Percentiles rank a stretch among this genome's conserved stretches.
These are phyloP conservation scores for Leptestheria dahalacensis DNA, from an alignment of 1,140 invertebrate species.

Conservation along the genomic window DNA sequence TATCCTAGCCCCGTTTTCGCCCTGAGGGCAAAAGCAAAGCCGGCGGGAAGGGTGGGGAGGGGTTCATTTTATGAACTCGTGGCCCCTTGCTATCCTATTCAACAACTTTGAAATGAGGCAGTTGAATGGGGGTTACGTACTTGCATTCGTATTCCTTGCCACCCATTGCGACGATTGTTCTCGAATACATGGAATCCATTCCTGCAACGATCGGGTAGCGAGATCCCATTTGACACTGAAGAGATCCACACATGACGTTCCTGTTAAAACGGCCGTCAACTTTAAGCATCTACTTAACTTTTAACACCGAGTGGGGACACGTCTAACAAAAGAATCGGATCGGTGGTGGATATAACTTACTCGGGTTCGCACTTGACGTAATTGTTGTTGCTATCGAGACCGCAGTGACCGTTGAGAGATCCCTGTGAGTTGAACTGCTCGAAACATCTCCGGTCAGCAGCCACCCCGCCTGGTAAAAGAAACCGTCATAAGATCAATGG, in stretches of 20 bases:
- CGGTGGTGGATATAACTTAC: constrained; percentile 39
- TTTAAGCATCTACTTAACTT: no score
- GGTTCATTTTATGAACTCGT: no score
- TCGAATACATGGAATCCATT: constrained; percentile 60
- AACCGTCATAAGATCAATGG: no score
- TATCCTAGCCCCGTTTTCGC: no score
- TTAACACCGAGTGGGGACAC: no score
- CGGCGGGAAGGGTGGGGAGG: no score
- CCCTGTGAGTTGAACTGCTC: constrained; percentile 88
- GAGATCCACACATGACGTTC: constrained; percentile 71
- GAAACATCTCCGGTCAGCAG: constrained; percentile 71
- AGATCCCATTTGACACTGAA: constrained; percentile 76
- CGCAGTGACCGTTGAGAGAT: constrained; percentile 83
- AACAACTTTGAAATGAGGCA: not conserved
- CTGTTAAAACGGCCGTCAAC: no score
- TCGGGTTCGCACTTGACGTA: constrained; percentile 72
- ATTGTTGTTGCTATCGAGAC: constrained; percentile 56
- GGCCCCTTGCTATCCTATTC: no score
- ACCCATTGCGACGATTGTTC: constrained; percentile 71
- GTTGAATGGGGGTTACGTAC: constrained; percentile 36
- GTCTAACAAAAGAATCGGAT: no score
- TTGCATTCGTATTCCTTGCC: constrained; percentile 81
- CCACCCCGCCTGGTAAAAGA: constrained; percentile 39
- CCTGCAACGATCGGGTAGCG: constrained; percentile 55
- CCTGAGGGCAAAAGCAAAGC: no score